These are phyloP conservation scores for Eudasyphora cyanicolor DNA, from an alignment of 2,888 invertebrate genomes.

Conservation along the genomic window DNA sequence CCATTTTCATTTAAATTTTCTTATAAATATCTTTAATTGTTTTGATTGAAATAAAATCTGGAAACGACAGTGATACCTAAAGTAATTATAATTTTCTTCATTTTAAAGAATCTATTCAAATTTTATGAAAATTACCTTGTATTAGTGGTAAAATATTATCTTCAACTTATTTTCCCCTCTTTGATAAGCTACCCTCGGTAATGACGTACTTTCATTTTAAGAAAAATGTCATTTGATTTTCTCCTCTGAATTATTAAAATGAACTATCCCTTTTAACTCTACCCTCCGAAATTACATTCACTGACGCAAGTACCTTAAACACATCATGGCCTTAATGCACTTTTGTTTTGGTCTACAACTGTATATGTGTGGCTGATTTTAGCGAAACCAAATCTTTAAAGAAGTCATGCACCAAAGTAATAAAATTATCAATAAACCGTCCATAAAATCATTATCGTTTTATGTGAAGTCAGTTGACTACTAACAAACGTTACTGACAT, in stretches of 20 bases:
- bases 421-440: constrained; percentile 62
- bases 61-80: too few relatives aligned
- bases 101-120: too few relatives aligned
- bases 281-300: neutral
- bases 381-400: neutral
- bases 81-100: too few relatives aligned
- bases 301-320: neutral
- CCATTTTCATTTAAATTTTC: too few relatives aligned
- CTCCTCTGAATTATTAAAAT: neutral
- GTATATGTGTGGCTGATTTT: neutral
- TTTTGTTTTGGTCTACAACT: neutral
- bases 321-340: neutral
- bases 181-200: too few relatives aligned
- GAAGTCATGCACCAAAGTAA: constrained; percentile 57
- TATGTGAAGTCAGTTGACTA: constrained; percentile 36
- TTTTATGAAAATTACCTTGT: too few relatives aligned
- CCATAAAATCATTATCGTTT: constrained; percentile 61
- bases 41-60: too few relatives aligned
- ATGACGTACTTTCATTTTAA: neutral
- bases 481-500: neutral
- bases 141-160: too few relatives aligned
- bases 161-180: too few relatives aligned
- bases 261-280: neutral
- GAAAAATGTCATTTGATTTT: neutral
- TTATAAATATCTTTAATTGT: too few relatives aligned